phyloP scores from a whole-genome alignment of 2,113 vertebrate genomes.

The Xenus cinereus region DNA sequence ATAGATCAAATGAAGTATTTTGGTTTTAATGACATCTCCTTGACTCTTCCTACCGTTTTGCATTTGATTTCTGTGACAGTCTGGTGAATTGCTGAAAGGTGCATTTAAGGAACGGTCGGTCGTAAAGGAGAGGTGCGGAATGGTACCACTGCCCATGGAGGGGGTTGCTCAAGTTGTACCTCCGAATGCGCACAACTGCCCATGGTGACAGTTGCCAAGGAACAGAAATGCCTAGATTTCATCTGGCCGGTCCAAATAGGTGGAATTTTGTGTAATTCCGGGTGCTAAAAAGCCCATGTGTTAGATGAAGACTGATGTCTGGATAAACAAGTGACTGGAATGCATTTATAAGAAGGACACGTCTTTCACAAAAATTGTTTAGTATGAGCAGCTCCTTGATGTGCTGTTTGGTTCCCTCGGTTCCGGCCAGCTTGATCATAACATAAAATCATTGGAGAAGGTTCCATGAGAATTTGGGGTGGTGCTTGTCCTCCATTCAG shows the following conservation, averaged over 20 bases:
- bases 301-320: not conserved
- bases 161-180: not conserved
- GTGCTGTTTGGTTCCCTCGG: not conserved
- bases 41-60: not conserved
- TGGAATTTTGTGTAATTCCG: not conserved
- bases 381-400: not conserved
- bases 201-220: not conserved
- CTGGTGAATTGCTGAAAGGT: not conserved
- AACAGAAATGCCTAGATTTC: not conserved
- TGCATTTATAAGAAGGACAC: not conserved
- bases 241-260: not conserved
- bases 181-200: not conserved
- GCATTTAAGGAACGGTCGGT: not conserved
- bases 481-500: not conserved
- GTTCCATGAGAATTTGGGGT: not conserved
- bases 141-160: accelerated
- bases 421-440: not conserved
- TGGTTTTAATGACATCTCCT: not conserved
- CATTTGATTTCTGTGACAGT: not conserved
- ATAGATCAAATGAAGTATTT: not conserved
- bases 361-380: not conserved
- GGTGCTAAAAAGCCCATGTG: not conserved
- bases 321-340: not conserved
- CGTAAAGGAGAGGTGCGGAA: not conserved
- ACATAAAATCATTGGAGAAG: not conserved